Base-by-base conservation (phyloP, 2,113 vertebrate species). In the Macquaria ambigua region DNA sequence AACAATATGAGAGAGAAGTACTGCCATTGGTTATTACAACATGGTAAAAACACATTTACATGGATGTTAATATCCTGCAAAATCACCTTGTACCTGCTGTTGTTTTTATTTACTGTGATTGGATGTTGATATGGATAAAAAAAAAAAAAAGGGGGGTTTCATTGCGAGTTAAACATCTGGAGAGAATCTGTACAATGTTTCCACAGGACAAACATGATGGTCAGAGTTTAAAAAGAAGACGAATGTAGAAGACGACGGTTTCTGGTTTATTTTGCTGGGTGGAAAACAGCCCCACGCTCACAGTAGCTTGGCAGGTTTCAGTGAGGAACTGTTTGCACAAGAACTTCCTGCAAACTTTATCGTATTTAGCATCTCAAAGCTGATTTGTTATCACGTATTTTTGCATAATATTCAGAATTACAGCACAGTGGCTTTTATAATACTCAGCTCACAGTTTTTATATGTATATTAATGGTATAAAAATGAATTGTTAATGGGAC, bases 1-100 rank as follows among this genome's bases (percentile, higher is more conserved):
- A 95, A 94, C 91, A 80, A 80, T 67, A 93, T 93, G 94, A 96
- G 93, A 95, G 89, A 95, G 93, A 94, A 93, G 93, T 96, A 97
- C 90, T 96, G 96, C 93, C 87, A 92, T 86, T 50, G 77, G 85
- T 90, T 93, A 89, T 88, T 84, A 85, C 76, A 93, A 90, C 74
- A 84, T 87, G 82, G 71, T 90, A 81, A 67, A 78, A 89, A 90
- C 39, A 74, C 69, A 69, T 87, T 72, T 84, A 89, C 77, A 87
- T 76, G 76, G 64, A 14, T 37, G 74, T 74, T 66, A 46, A 69
- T 20, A 66, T 79, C 77, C 83, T 78, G 79, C 71, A 62, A 37
- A 82, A 34, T 63, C 80, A 46, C 59, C 14, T 41, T 56, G 80
- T 21, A 87, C 78, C 80, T 53, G 76, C 85, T 71, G 31, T 39